A percentile compares a stretch with the other conserved stretches of the same genome.
Conservation (phyloP, 2,113 vertebrate species). For the Propithecus coquereli region DNA sequence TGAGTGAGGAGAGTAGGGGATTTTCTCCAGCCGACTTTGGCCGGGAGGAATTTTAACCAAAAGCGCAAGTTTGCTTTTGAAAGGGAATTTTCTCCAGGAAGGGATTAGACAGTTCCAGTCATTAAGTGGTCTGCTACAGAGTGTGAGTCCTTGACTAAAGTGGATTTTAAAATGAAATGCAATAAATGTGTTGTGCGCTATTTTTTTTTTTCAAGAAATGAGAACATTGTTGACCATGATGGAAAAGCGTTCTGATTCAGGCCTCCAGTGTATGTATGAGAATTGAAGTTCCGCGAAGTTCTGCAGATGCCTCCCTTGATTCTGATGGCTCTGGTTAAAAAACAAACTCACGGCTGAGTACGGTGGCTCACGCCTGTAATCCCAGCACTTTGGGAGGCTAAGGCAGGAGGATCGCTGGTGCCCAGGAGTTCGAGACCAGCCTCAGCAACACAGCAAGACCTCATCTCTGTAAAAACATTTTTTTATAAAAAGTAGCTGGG, state of each 20-base stretch:
- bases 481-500: too few species aligned
- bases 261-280: not conserved
- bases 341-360: not conserved
- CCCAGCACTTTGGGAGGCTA: too few species aligned
- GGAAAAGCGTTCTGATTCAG: constrained; percentile 42
- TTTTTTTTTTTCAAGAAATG: constrained; percentile 17
- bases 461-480: too few species aligned
- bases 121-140: constrained; percentile 15
- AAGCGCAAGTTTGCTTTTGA: not conserved
- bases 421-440: too few species aligned
- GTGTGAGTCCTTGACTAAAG: not conserved
- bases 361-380: too few species aligned
- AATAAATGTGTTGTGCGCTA: not conserved
- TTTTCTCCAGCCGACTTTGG: not conserved
- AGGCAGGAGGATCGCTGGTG: too few species aligned
- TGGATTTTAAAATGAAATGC: constrained; percentile 32
- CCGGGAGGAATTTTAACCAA: constrained; percentile 29
- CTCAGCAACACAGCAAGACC: too few species aligned
- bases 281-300: not conserved
- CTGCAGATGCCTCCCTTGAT: not conserved
- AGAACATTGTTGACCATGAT: constrained; percentile 32
- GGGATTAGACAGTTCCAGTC: not conserved
- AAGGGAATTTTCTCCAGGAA: constrained; percentile 39
- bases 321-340: not conserved
- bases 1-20: not conserved